Conservation (phyloP, 2,113 vertebrate species). For the Cairina moschata region DNA sequence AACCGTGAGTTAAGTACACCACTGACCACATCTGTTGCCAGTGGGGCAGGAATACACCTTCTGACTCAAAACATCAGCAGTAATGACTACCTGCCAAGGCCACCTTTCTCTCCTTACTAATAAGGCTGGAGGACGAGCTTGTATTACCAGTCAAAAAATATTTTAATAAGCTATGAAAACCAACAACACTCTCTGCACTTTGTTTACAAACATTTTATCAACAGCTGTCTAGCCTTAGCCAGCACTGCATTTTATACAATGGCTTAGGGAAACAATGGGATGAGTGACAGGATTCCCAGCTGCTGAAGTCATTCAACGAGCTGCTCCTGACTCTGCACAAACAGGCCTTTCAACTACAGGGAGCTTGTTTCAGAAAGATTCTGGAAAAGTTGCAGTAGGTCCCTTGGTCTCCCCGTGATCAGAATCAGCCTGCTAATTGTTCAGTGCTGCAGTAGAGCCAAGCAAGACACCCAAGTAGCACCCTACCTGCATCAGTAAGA, state of each 20-base stretch:
- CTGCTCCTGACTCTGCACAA: constrained; percentile 54
- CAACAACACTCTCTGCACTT: not conserved
- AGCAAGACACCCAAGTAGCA: not conserved
- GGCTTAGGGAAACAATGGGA: constrained; percentile 41
- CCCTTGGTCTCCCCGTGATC: not conserved
- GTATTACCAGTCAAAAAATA: not conserved
- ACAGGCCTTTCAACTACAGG: not conserved
- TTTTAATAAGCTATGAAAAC: not conserved
- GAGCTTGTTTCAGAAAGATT: not conserved
- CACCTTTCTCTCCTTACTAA: not conserved
- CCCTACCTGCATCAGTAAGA: not conserved
- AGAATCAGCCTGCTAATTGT: accelerated
- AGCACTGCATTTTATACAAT: not conserved
- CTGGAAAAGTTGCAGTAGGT: not conserved
- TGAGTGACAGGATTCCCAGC: constrained; percentile 54
- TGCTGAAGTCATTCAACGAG: constrained; percentile 50
- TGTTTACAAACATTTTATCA: constrained; percentile 6
- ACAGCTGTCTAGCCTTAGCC: not conserved
- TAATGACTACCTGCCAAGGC: not conserved
- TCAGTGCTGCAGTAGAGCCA: not conserved
- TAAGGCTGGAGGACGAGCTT: not conserved
- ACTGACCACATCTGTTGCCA: not conserved
- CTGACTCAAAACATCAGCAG: not conserved
- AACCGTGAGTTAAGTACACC: not conserved
- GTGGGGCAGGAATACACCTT: not conserved